A percentile compares a stretch with the other conserved stretches of the same genome.
Evolutionary conservation across 2,888 invertebrate genomes (phyloP).

Genomic region (Drosophila histrio): DNA sequence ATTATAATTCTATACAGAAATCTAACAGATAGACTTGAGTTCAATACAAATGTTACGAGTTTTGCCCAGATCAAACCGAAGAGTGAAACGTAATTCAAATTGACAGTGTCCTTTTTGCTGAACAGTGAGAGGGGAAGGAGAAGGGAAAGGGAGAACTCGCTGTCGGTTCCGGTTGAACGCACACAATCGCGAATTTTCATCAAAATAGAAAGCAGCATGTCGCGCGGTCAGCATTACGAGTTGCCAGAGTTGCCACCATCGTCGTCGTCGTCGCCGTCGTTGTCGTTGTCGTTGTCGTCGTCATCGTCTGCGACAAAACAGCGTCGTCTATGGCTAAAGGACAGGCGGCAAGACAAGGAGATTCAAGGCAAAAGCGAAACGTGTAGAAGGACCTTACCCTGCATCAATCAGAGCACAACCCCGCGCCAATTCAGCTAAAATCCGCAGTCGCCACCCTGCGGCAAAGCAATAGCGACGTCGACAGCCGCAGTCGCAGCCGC

Average conservation of each 20-base stretch:
- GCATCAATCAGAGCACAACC: slow-evolving; percentile 68
- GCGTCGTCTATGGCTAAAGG: slow-evolving; percentile 60
- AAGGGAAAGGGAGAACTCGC: slow-evolving; percentile 15
- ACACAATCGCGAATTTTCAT: slow-evolving; percentile 79
- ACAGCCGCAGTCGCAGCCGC: slow-evolving; percentile 18
- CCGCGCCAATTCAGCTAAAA: slow-evolving; percentile 61
- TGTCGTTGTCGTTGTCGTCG: not conserved
- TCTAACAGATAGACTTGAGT: not conserved
- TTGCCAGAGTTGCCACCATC: slow-evolving; percentile 1
- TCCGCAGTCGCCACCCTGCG: slow-evolving; percentile 68
- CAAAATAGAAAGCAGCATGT: slow-evolving; percentile 68
- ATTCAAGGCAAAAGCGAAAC: slow-evolving; percentile 43
- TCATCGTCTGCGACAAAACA: slow-evolving; percentile 51
- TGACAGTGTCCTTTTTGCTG: slow-evolving; percentile 31
- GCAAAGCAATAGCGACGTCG: slow-evolving; percentile 49
- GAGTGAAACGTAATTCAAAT: slow-evolving; percentile 48
- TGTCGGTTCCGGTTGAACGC: slow-evolving; percentile 70
- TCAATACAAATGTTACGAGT: not conserved
- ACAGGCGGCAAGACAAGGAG: slow-evolving; percentile 61
- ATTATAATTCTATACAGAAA: not conserved
- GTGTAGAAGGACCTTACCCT: slow-evolving; percentile 51
- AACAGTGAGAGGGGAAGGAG: not conserved
- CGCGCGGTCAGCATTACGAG: slow-evolving; percentile 55
- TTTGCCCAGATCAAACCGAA: not conserved
- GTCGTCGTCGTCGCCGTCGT: not conserved